Evolutionary conservation across 2,888 invertebrate species (phyloP).

Genomic region (Ditula angustiorana): DNA sequence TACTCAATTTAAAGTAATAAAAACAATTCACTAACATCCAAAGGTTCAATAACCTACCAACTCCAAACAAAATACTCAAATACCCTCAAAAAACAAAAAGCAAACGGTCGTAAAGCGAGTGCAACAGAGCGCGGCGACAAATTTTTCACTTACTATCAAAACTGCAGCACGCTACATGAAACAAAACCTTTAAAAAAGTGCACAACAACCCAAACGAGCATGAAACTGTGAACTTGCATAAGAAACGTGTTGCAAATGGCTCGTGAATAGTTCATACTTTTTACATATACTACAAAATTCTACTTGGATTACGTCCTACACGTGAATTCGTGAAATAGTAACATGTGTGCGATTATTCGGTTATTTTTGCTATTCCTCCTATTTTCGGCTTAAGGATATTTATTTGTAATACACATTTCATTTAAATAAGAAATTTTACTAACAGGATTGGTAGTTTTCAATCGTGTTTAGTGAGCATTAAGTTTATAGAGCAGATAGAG

Average conservation of each 20-base stretch:
- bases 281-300: neutral
- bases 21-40: neutral
- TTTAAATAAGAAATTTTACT: no score
- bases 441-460: no score
- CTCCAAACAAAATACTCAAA: conserved; percentile 20
- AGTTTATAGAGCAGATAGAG: no score
- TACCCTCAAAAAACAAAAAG: conserved; percentile 28
- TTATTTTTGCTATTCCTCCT: no score
- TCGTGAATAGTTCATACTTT: conserved; percentile 5
- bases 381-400: no score
- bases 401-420: no score
- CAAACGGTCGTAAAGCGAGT: conserved; percentile 8
- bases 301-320: no score
- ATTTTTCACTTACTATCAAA: conserved; percentile 39
- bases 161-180: conserved; percentile 36
- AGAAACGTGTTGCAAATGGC: conserved; percentile 30
- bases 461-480: no score
- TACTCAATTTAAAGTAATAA: neutral
- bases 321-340: neutral
- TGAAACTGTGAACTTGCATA: conserved; percentile 29
- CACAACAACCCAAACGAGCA: conserved; percentile 17
- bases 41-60: conserved; percentile 24
- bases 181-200: conserved; percentile 24
- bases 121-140: conserved; percentile 37
- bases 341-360: neutral